Base-by-base conservation (phyloP, 2,888 invertebrate genomes). In the Lampropteryx suffumata region DNA sequence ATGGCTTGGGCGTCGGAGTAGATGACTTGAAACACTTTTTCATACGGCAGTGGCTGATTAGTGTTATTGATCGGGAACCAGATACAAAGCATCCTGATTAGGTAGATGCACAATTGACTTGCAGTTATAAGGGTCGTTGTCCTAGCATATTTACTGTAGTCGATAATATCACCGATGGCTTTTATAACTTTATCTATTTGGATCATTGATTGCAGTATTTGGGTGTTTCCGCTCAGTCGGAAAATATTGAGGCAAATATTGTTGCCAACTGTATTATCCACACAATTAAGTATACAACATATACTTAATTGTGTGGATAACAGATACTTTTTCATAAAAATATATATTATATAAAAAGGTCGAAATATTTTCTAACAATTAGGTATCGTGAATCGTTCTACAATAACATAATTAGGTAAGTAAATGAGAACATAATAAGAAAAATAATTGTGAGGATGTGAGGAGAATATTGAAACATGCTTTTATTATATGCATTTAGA, bases 211-310 rank as follows among this genome's bases (percentile, higher is more conserved):
- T 76, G 71, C 9, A 73, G 37, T 9, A 72, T 64, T 1, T 39
- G 28, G 0, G 52, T 49, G 37, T 72, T 65, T 1, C 67, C 62
- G 45, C 70, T 73, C 21, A 79, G 50, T 40, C 64, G 53, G 43
- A 76, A 77, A 0, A 81, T 72, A 39, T 79, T 55, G 50, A 81
- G 76, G 71, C 76, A 76, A n/a, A n/a, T n/a, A n/a, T n/a, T n/a
- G n/a, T n/a, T n/a, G n/a, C n/a, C n/a, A n/a, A n/a, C n/a, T n/a
- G n/a, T n/a, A n/a, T n/a, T n/a, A n/a, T n/a, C n/a, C n/a, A n/a
- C n/a, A n/a, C n/a, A n/a, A n/a, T n/a, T n/a, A n/a, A n/a, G n/a
- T n/a, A n/a, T n/a, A n/a, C n/a, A n/a, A n/a, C n/a, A n/a, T n/a
- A n/a, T n/a, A n/a, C n/a, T n/a, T n/a, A n/a, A n/a, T n/a, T n/a